A percentile compares a stretch with the other conserved stretches of the same genome.
Conservation (phyloP, 2,797 vertebrate genomes). For the Fistularia commersonii region DNA sequence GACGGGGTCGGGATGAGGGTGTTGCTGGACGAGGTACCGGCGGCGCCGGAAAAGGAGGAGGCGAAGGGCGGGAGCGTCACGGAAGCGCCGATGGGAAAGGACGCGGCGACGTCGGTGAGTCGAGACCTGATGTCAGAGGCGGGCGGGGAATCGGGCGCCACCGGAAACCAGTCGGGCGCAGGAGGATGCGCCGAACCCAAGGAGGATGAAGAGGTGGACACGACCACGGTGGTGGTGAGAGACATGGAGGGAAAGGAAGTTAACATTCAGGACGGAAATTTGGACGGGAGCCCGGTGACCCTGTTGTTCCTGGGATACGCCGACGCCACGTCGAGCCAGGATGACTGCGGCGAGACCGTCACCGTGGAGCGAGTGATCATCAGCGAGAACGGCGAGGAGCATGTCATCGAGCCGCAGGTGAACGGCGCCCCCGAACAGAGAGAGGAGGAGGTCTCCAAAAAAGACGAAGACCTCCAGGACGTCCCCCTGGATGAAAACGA, state of each 20-base stretch:
- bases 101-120: no score
- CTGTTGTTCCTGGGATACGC: slow-evolving; percentile 72
- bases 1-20: slow-evolving; percentile 58
- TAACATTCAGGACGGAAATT: slow-evolving; percentile 17
- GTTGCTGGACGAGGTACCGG: slow-evolving; percentile 49
- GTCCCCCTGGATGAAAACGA: slow-evolving; percentile 39
- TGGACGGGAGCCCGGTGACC: slow-evolving; percentile 56
- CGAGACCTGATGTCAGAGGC: no score
- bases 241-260: slow-evolving; percentile 14
- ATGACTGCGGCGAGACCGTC: slow-evolving; percentile 41
- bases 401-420: slow-evolving; percentile 18
- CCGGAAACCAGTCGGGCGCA: no score
- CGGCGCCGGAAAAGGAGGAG: slow-evolving; percentile 14
- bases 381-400: slow-evolving; percentile 63
- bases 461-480: slow-evolving; percentile 32
- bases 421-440: slow-evolving; percentile 7
- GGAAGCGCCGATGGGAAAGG: no score
- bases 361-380: slow-evolving; percentile 69
- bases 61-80: no score
- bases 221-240: slow-evolving; percentile 4
- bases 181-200: neutral
- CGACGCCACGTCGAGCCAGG: slow-evolving; percentile 30
- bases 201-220: slow-evolving; percentile 16
- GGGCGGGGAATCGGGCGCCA: no score
- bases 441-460: neutral